phyloP scores from a whole-genome alignment of 2,888 invertebrate species.

The Phania funesta region DNA sequence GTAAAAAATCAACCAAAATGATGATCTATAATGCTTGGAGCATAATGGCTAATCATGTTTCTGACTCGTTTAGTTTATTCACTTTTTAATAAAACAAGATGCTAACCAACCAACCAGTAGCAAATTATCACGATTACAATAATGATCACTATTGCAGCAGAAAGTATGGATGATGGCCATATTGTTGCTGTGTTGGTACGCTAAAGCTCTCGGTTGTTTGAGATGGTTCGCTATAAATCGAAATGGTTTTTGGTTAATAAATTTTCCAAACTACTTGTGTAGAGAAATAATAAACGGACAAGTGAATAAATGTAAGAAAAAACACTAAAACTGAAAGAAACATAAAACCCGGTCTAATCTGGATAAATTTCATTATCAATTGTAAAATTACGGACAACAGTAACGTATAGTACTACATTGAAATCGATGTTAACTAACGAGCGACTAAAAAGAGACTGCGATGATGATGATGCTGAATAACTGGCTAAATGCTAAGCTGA shows the following conservation, averaged over 20 bases:
- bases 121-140: conserved; percentile 30
- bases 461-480: conserved; percentile 1
- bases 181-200: background rate
- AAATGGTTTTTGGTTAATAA: conserved; percentile 57
- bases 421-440: background rate
- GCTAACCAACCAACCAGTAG: conserved; percentile 7
- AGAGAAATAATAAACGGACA: background rate
- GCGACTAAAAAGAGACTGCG: background rate
- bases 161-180: conserved; percentile 35
- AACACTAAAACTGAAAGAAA: conserved; percentile 12
- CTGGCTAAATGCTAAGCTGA: conserved; percentile 20
- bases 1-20: conserved; percentile 22
- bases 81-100: conserved; percentile 43
- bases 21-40: conserved; percentile 49
- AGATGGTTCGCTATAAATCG: conserved; percentile 37
- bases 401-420: background rate
- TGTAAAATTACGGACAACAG: conserved; percentile 33
- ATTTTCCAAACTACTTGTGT: conserved; percentile 53
- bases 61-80: conserved; percentile 53
- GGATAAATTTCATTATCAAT: conserved; percentile 62
- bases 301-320: background rate
- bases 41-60: conserved; percentile 59
- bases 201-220: background rate
- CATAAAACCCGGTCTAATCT: conserved; percentile 49
- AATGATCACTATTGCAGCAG: conserved; percentile 8